Evolutionary conservation across 2,797 vertebrate genomes (phyloP), one percentile per base, ranked within the genome.

Genomic region (Lutra lutra): DNA sequence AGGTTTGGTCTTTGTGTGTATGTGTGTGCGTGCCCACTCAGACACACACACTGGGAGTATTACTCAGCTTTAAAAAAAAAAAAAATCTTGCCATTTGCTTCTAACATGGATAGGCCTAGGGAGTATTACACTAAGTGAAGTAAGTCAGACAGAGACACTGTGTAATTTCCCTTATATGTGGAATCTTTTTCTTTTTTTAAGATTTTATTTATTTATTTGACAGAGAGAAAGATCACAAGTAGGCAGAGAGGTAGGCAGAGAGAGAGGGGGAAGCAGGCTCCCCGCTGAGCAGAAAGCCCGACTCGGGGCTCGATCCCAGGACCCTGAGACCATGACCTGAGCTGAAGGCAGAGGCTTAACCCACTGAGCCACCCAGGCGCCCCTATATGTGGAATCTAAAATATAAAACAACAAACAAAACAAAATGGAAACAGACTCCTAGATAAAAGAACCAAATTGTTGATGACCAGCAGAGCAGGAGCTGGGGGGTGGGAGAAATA

Each of bases 21-120:
- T 27, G 70, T 2, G 14, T 7, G 14, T 1, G 17, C 4, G 4
- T 3, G 15, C 15, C 17, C 15, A n/a, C 32, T 3, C 32, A n/a
- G 11, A 13, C 23, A 43, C 32, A n/a, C 32, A 78, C 29, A 54
- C 1, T 0, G 5, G 18, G 29, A n/a, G 32, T 78, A 78, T 78
- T 20, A 51, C 32, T 78, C 75, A 51, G 46, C 75, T 46, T 51
- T 2, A 32, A 48, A 20, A 48, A 78, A 18, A 15, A 29, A 25
- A 17, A 72, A 18, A 27, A n/a, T 54, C 10, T 78, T 78, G 48
- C 48, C 48, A n/a, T 78, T 12, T 78, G 46, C 29, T 46, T n/a
- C 51, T 46, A 21, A 51, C 21, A 20, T 51, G 46, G 46, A 51
- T 78, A 51, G 75, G 32, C 18, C 29, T 78, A 7, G 46, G 29